Evolutionary conservation across 2,113 vertebrate genomes (phyloP), one percentile per base, ranked within the genome.

Genomic region (Spheniscus mendiculus): DNA sequence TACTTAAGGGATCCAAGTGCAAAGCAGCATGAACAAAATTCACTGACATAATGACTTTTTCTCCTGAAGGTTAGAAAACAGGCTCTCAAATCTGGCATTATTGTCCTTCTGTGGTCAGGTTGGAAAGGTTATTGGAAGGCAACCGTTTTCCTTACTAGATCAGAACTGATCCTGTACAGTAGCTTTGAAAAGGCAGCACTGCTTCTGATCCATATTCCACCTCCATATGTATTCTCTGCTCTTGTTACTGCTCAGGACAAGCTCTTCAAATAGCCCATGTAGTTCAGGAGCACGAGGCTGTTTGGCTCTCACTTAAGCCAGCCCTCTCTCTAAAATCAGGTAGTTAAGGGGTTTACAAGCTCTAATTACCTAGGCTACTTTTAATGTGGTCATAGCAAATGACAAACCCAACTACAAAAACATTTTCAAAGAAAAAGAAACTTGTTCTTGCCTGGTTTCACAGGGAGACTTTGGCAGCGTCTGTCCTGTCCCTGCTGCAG

Each of bases 221-320:
- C 36, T 32, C 16, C 2, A 0, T 44, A 3, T 27, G 21, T 13
- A 1, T 47, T 19, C 63, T 61, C 18, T n/a, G 25, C 62, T 53
- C 0, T 27, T 2, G 36, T 19, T 21, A 8, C 71, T 29, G 44
- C 44, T 15, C 3, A 6, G 40, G 47, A 32, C 11, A 21, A 55
- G 42, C 40, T 55, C 56, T 32, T 62, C 56, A 62, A 26, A 49
- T 1, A 30, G 9, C 34, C 29, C 0, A 1, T 11, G 32, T 29
- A 7, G 23, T 1, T 19, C 1, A 12, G 49, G 72, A 65, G 42
- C 15, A 11, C 1, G 11, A 21, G 50, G 59, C 78, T 58, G 11
- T 73, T 45, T 36, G 38, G 22, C 45, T 44, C 8, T 17, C 25
- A 6, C 20, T 44, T 21, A 8, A 2, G 18, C 52, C 26, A 58